Conservation (phyloP, 2,797 vertebrate genomes). For the Morus bassanus region DNA sequence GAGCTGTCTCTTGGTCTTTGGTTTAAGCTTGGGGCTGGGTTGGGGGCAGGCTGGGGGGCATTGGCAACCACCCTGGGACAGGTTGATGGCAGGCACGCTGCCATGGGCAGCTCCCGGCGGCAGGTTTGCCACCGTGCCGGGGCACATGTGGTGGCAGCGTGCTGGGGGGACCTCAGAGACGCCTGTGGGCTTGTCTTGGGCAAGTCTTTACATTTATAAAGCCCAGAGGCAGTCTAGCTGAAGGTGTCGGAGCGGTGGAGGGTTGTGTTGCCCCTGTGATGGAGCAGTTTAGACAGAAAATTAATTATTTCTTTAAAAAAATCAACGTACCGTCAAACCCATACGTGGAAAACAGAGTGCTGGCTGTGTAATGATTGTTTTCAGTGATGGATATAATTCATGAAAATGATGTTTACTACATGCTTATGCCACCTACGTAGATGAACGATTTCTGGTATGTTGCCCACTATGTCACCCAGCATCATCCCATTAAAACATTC, state of each 20-base stretch:
- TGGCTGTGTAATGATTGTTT: background rate
- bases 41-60: background rate
- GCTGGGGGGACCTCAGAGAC: background rate
- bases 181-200: background rate
- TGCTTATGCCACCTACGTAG: background rate
- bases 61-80: accelerated
- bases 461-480: background rate
- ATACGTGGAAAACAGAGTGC: background rate
- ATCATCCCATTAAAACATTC: background rate
- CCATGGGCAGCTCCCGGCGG: accelerated
- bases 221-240: background rate
- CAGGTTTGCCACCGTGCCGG: accelerated
- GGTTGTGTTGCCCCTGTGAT: background rate
- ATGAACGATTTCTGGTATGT: slow-evolving; percentile 3
- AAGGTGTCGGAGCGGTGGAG: background rate
- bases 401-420: background rate
- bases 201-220: accelerated
- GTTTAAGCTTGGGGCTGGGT: background rate
- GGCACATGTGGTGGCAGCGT: background rate
- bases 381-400: background rate
- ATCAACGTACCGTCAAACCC: background rate
- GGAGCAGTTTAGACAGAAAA: background rate
- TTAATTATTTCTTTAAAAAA: no score
- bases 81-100: accelerated
- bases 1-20: background rate